Evolutionary conservation across 2,113 vertebrate genomes (phyloP).

Genomic region (Camelus bactrianus): DNA sequence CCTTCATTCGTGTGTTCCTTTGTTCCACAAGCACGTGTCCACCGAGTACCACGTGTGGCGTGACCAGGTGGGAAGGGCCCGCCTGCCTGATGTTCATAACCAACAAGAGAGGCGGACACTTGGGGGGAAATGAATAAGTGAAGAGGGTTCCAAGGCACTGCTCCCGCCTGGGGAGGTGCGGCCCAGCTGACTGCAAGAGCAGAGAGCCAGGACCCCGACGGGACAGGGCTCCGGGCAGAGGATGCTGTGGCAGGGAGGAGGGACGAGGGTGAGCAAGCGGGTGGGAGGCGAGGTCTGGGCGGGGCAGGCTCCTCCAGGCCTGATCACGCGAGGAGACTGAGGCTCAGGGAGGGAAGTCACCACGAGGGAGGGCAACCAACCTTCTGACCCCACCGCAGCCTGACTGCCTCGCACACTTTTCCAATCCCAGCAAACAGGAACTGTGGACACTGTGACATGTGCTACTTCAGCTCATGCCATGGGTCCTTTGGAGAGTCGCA

Average conservation of each 20-base stretch:
- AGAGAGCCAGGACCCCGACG: neutral
- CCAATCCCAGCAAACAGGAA: neutral
- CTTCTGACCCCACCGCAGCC: neutral
- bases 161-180: neutral
- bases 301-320: neutral
- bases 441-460: neutral
- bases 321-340: neutral
- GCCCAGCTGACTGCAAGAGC: accelerated
- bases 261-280: too few relatives aligned
- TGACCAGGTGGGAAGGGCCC: neutral
- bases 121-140: neutral
- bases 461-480: accelerated
- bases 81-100: neutral
- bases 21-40: neutral
- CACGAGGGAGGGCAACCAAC: neutral
- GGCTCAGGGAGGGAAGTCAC: neutral
- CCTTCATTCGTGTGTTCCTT: too few relatives aligned
- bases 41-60: accelerated
- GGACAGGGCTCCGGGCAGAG: neutral
- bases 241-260: neutral
- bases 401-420: neutral
- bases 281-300: too few relatives aligned
- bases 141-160: neutral
- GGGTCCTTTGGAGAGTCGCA: neutral
- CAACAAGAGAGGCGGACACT: neutral